Evolutionary conservation across 1,140 invertebrate genomes (phyloP), one percentile per base, ranked within the genome.

Genomic region (Nixonia krombeini): DNA sequence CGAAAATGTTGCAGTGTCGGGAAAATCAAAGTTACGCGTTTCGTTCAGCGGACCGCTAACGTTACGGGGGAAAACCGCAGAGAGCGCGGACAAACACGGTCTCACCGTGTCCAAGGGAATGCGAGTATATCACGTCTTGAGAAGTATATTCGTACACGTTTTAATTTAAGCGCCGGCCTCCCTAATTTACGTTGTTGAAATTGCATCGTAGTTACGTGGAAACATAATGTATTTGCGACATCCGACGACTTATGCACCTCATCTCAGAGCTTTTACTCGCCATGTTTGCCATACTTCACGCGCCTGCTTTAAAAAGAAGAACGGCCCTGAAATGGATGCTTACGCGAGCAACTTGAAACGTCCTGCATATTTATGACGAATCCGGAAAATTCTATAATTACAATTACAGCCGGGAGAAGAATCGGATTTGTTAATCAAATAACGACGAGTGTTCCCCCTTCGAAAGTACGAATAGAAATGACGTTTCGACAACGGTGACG

Each of bases 201-300:
- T 59, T 59, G 38, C 29, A 40, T 50, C 38, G 46, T 44, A 28
- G 56, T 50, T 50, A 51, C 46, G n/a, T 26, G 9, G 10, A 38
- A 44, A 44, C 33, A 28, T 37, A 50, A 59, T 58, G 46, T 49
- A 58, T 58, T 58, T 46, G 55, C 33, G 45, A 41, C 46, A 21
- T 35, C 28, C 12, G 25, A 35, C 7, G 46, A 58, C 55, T 58
- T 58, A 58, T 44, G 55, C 31, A 28, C 37, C 37, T 42, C 55
- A 57, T 57, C 45, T 50, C 46, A 13, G 13, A 18, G 55, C 40
- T 58, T 50, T 57, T 18, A 16, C 42, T 37, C 35, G 10, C 2
- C 10, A 10, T 29, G 8, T 8, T 29, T 29, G 28, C 28, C 1
- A 28, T 45, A 45, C 40, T 42, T 44, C 17, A 28, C 33, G 44